phyloP scores from a whole-genome alignment of 2,888 invertebrate genomes.

The Hydropsyche betteni region DNA sequence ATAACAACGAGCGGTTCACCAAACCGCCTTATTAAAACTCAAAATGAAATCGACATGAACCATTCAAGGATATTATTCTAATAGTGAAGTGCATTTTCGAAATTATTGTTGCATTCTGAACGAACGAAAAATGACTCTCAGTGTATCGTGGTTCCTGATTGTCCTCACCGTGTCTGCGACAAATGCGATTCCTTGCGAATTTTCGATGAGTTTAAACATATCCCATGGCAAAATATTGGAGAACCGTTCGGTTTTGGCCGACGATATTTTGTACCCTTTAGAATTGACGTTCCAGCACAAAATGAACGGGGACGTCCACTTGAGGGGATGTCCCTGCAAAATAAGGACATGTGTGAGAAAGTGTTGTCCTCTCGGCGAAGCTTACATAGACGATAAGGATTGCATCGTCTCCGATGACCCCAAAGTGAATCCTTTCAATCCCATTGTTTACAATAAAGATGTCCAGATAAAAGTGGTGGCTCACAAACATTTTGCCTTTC shows the following conservation, averaged over 20 bases:
- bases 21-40: too few species aligned
- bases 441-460: neutral
- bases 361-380: constrained; percentile 24
- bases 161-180: neutral
- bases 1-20: too few species aligned
- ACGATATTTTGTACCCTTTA: neutral
- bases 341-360: constrained; percentile 9
- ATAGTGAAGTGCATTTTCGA: too few species aligned
- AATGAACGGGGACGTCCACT: neutral
- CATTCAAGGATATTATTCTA: too few species aligned
- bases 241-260: constrained; percentile 8
- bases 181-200: neutral
- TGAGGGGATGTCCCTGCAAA: constrained; percentile 8
- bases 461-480: neutral
- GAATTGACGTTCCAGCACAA: neutral
- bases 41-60: too few species aligned
- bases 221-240: neutral
- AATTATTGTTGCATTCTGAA: too few species aligned
- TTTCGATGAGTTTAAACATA: neutral
- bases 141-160: neutral
- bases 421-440: constrained; percentile 21
- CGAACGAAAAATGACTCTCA: neutral
- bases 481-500: neutral
- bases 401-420: neutral
- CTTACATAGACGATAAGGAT: neutral